phyloP scores from a whole-genome alignment of 2,888 invertebrate species.

The Nasonia oneida region DNA sequence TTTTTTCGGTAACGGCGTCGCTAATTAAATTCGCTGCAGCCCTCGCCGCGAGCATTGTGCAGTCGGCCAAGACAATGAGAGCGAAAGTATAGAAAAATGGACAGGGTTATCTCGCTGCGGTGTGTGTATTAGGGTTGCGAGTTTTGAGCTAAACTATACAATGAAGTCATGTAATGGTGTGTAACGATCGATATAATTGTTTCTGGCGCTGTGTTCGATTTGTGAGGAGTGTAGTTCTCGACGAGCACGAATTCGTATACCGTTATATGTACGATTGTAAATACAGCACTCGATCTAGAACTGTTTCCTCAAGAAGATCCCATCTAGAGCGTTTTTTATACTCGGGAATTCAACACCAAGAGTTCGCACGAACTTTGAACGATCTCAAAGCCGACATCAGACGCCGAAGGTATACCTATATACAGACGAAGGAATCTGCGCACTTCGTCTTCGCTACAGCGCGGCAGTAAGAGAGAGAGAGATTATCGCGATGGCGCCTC shows the following conservation, averaged over 20 bases:
- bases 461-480: slow-evolving; percentile 16
- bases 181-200: too few species aligned
- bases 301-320: not conserved
- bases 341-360: too few species aligned
- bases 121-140: too few species aligned
- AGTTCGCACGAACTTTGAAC: too few species aligned
- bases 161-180: too few species aligned
- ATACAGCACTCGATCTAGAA: not conserved
- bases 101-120: not conserved
- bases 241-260: too few species aligned
- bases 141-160: too few species aligned
- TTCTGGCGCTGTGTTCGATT: too few species aligned
- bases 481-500: slow-evolving; percentile 62
- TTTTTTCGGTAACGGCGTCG: slow-evolving; percentile 71
- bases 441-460: not conserved
- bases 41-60: slow-evolving; percentile 46
- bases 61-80: not conserved
- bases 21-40: slow-evolving; percentile 72
- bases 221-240: too few species aligned
- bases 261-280: too few species aligned
- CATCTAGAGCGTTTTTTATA: not conserved
- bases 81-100: slow-evolving; percentile 2
- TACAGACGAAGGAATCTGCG: not conserved
- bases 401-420: not conserved
- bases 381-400: too few species aligned